Percentiles rank a stretch among this genome's conserved stretches.
Conservation (phyloP, 2,113 vertebrate species). For the Mystacornis crossleyi region DNA sequence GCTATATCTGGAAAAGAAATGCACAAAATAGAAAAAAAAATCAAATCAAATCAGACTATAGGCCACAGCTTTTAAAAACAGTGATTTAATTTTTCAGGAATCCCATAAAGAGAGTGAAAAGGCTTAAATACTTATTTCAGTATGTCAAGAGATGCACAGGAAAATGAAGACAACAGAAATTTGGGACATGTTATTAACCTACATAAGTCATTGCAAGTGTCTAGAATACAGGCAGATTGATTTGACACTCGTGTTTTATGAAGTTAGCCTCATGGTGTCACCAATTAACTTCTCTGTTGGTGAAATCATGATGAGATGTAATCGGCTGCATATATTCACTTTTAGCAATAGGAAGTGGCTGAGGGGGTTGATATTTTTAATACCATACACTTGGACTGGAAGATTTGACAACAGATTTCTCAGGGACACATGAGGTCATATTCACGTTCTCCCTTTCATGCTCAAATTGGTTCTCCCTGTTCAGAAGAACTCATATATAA, state of each 20-base stretch:
- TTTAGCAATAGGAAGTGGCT: background rate
- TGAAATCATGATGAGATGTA: background rate
- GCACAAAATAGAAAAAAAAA: background rate
- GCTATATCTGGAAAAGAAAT: background rate
- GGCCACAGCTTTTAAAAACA: background rate
- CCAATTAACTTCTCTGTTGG: background rate
- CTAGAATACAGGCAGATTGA: background rate
- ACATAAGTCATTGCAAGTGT: background rate
- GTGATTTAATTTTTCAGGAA: background rate
- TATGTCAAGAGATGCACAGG: background rate
- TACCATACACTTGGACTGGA: background rate
- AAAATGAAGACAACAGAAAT: background rate
- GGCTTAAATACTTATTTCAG: background rate
- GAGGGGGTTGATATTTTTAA: background rate
- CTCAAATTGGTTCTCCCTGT: accelerated
- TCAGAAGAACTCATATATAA: background rate
- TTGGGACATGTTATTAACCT: background rate
- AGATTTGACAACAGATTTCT: background rate
- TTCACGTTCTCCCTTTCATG: background rate
- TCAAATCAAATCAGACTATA: background rate
- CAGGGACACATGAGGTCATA: background rate
- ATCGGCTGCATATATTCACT: background rate
- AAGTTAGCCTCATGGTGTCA: background rate
- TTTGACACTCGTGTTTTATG: background rate
- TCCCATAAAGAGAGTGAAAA: background rate